Evolutionary conservation across 1,140 invertebrate genomes (phyloP).

Genomic region (Chironomus striatipennis): DNA sequence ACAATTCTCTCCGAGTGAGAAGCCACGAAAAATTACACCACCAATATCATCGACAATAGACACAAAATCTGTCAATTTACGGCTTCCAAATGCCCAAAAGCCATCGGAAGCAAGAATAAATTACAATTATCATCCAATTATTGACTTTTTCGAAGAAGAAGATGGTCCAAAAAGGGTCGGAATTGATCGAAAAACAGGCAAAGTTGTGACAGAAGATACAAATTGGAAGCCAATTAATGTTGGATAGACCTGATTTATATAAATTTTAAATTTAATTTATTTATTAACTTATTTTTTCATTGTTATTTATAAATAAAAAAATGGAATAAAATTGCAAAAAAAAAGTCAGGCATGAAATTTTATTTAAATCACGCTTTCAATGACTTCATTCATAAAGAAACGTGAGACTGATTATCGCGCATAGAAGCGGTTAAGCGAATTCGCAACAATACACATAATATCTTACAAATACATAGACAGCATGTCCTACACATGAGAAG

Average conservation of each 20-base stretch:
- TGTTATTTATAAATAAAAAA: neutral
- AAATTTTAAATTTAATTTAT: neutral
- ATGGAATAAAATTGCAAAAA: no score
- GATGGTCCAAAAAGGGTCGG: neutral
- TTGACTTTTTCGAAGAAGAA: conserved; percentile 61
- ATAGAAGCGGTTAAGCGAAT: neutral
- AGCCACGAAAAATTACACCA: conserved; percentile 24
- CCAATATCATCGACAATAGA: conserved; percentile 10
- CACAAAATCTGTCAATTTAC: neutral
- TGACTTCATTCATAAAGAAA: neutral
- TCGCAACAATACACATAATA: neutral
- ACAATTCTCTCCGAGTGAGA: neutral
- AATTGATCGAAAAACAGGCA: conserved; percentile 2
- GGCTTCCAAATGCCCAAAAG: conserved; percentile 22
- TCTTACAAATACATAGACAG: no score
- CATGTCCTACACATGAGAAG: no score
- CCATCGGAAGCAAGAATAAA: conserved; percentile 50
- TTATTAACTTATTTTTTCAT: neutral
- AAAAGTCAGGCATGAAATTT: neutral
- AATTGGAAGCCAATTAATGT: neutral
- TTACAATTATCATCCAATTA: conserved; percentile 78
- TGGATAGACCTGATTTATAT: neutral
- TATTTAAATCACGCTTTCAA: neutral
- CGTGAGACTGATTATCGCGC: neutral
- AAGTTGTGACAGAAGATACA: neutral